Evolutionary conservation across 2,888 invertebrate genomes (phyloP), one percentile per base, ranked within the genome.

Genomic region (Eupithecia subumbrata): DNA sequence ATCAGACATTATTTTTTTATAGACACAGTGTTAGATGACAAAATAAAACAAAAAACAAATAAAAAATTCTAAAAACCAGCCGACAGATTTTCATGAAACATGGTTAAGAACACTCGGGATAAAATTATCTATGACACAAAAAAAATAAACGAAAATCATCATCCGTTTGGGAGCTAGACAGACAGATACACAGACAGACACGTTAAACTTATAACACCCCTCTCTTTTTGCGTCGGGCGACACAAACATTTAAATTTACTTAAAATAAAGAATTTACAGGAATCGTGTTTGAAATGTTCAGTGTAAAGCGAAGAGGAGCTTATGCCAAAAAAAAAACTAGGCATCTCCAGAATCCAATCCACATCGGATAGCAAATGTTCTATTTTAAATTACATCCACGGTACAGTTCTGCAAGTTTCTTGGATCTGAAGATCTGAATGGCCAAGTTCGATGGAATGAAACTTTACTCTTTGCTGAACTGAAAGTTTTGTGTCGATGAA

Each of bases 381-480:
- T 68, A 77, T 84, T 86, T 84, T 78, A 81, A 84, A 85, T 86
- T 82, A 86, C 82, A 85, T 86, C 84, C 85, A 83, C 83, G 80
- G 83, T 81, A 77, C 78, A 87, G 85, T 83, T 85, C 85, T 45
- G 64, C 64, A 83, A 88, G 85, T 88, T 86, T 74, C 75, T 75
- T 80, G 82, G 81, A 83, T 83, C 84, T 79, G 79, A 68, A 68
- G 68, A 68, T 68, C 68, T 79, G 82, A 80, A 87, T 86, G 84
- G 83, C 81, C 76, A 88, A 88, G 87, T 88, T 87, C 79, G 80
- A 78, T 76, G 73, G 71, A 87, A 88, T 75, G 72, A 73, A 88
- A 88, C 87, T 87, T 87, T 84, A 82, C 84, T 86, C 85, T 86
- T 84, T 82, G 78, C 84, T 82, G 80, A 81, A 77, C 45, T 71